Conservation (phyloP, 2,113 vertebrate species). For the Atractosteus spatula region DNA sequence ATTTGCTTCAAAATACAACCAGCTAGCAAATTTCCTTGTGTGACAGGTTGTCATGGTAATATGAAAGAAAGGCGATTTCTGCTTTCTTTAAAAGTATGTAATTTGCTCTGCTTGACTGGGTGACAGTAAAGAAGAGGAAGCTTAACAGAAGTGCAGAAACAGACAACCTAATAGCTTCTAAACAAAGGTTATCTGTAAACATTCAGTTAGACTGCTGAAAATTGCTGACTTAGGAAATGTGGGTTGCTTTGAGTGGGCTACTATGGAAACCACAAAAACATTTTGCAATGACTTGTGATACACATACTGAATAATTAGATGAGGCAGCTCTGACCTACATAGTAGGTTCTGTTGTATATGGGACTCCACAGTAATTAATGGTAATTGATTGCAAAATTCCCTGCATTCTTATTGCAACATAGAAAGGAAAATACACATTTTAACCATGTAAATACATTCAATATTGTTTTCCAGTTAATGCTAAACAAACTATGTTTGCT, state of each 20-base stretch:
- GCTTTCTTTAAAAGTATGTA: constrained; percentile 24
- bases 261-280: constrained; percentile 47
- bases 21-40: constrained; percentile 31
- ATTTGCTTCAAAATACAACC: constrained; percentile 25
- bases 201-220: constrained; percentile 23
- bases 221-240: constrained; percentile 53
- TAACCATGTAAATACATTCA: no score
- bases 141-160: constrained; percentile 11
- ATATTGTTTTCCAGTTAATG: no score
- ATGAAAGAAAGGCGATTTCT: constrained; percentile 9
- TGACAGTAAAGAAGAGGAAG: constrained; percentile 29
- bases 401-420: no score
- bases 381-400: no score
- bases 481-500: no score
- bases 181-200: constrained; percentile 27
- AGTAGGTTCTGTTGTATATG: constrained; percentile 34
- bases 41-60: constrained; percentile 53
- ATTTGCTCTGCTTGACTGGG: constrained; percentile 34
- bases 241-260: constrained; percentile 44
- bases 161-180: constrained; percentile 28
- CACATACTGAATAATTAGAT: constrained; percentile 38
- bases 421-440: no score
- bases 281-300: constrained; percentile 51
- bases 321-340: neutral
- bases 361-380: no score